Percentiles rank a stretch among this genome's conserved stretches.
Conservation (phyloP, 1,140 invertebrate species). For the Acromyrmex echinatior region DNA sequence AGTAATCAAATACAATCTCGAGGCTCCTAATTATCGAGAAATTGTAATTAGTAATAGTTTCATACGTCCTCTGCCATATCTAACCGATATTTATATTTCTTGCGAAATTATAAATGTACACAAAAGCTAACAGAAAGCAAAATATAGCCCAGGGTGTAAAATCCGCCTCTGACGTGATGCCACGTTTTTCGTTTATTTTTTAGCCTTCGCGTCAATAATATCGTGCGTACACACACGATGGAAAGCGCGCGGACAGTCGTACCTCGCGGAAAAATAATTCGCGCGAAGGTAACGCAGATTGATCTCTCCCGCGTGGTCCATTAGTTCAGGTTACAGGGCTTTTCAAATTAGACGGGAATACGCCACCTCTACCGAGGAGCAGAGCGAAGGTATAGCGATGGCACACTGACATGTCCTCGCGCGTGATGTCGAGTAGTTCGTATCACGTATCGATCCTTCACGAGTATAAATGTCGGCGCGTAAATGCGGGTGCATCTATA, state of each 20-base stretch:
- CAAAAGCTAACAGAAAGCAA: not conserved
- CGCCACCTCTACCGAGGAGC: not conserved
- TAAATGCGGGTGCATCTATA: not conserved
- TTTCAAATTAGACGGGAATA: conserved; percentile 68
- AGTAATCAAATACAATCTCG: not conserved
- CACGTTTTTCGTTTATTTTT: conserved; percentile 44
- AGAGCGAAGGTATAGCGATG: not conserved
- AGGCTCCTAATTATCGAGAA: not conserved
- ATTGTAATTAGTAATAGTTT: not conserved
- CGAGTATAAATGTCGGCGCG: conserved; percentile 8
- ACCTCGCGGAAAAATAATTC: conserved; percentile 71
- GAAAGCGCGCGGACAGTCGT: conserved; percentile 48
- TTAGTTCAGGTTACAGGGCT: conserved; percentile 70
- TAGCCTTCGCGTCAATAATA: conserved; percentile 50
- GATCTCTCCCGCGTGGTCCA: conserved; percentile 73
- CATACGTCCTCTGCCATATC: no score
- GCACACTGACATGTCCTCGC: conserved; percentile 18
- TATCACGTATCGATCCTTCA: conserved; percentile 19
- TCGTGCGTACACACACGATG: conserved; percentile 31
- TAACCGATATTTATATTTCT: conserved; percentile 4
- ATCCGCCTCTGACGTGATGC: conserved; percentile 4
- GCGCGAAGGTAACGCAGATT: conserved; percentile 71
- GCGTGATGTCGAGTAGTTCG: conserved; percentile 9
- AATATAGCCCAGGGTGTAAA: conserved; percentile 12
- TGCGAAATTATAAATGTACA: conserved; percentile 26